Conservation (phyloP, 2,888 invertebrate genomes). For the Lymantria dispar region DNA sequence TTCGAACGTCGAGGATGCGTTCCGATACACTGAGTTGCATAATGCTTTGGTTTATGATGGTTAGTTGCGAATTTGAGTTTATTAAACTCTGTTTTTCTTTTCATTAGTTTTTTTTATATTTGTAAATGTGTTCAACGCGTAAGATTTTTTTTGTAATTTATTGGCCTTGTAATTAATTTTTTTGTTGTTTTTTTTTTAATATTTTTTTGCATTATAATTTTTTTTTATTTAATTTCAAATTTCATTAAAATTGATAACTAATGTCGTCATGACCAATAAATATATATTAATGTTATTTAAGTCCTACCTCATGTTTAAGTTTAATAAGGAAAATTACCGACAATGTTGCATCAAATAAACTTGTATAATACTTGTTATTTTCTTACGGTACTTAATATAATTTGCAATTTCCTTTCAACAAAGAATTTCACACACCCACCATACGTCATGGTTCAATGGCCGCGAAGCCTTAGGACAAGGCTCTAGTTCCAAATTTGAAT, state of each 20-base stretch:
- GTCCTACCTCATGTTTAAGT: not conserved
- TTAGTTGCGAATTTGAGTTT: not conserved
- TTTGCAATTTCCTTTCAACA: constrained; percentile 22
- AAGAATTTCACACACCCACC: constrained; percentile 37
- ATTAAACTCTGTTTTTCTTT: not conserved
- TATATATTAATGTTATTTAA: not conserved
- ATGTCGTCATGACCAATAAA: too few relatives aligned
- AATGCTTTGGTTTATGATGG: constrained; percentile 2
- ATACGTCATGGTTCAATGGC: constrained; percentile 47
- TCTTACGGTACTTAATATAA: not conserved
- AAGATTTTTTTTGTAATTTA: not conserved
- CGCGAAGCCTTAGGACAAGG: constrained; percentile 45
- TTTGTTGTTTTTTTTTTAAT: too few relatives aligned
- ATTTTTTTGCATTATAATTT: too few relatives aligned
- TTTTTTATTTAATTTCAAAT: too few relatives aligned
- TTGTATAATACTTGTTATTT: not conserved
- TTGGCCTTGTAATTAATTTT: not conserved
- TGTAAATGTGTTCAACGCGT: too few relatives aligned
- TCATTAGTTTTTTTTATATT: not conserved
- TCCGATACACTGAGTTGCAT: constrained; percentile 17
- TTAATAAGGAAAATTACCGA: not conserved
- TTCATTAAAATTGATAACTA: too few relatives aligned
- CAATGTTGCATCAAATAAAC: not conserved
- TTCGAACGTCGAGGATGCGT: constrained; percentile 26
- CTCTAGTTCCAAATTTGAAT: constrained; percentile 69